phyloP scores from a whole-genome alignment of 2,797 vertebrate genomes.

The Tadarida brasiliensis region DNA sequence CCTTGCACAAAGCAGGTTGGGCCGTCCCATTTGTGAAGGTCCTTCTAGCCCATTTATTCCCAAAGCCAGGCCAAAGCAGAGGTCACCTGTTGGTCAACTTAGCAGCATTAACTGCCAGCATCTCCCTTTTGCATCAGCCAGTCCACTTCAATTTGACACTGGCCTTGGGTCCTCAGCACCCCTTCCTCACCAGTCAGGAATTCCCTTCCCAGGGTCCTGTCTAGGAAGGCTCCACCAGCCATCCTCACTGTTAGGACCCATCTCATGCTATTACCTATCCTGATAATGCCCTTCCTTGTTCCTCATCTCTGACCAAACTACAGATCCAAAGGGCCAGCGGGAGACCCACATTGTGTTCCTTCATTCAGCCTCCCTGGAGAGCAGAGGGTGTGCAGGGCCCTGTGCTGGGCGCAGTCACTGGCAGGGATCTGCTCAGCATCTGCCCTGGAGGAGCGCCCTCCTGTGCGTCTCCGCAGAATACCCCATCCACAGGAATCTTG shows the following conservation, averaged over 20 bases:
- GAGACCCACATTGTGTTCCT: neutral
- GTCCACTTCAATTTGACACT: neutral
- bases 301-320: neutral
- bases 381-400: neutral
- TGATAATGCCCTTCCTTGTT: neutral
- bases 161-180: neutral
- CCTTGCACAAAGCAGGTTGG: neutral
- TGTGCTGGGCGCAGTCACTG: neutral
- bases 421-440: neutral
- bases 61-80: neutral
- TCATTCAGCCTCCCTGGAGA: neutral
- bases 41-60: neutral
- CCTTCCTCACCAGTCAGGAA: neutral
- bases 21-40: neutral
- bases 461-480: fast-evolving
- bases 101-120: neutral
- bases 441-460: neutral
- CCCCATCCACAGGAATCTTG: fast-evolving
- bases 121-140: neutral
- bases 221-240: neutral
- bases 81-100: neutral
- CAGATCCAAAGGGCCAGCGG: neutral
- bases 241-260: neutral
- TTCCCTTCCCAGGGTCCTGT: neutral
- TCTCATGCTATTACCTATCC: fast-evolving